Percentiles rank a stretch among this genome's conserved stretches.
These are phyloP conservation scores for Sphecodes monilicornis DNA, from an alignment of 2,888 invertebrate species.

Conservation along the genomic window DNA sequence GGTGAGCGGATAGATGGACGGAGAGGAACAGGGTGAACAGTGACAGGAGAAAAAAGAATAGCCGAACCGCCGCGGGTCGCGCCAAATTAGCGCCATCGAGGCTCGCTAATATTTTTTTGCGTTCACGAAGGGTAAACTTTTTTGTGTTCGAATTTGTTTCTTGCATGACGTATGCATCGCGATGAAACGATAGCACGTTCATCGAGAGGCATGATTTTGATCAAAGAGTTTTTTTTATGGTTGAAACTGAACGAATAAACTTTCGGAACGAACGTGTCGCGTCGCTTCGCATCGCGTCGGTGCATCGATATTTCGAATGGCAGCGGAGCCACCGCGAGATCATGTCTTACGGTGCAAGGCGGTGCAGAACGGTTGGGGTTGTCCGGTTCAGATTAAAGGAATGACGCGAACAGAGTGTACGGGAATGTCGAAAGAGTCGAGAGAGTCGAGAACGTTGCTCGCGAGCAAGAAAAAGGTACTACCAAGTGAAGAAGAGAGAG, in stretches of 20 bases:
- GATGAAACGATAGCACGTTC: slow-evolving; percentile 57
- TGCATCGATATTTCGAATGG: not conserved
- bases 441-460: not conserved
- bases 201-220: slow-evolving; percentile 59
- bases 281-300: not conserved
- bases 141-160: slow-evolving; percentile 61
- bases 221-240: slow-evolving; percentile 58
- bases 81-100: slow-evolving; percentile 77
- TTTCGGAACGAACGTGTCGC: slow-evolving; percentile 33
- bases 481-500: not conserved
- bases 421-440: not conserved
- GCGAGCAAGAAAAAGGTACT: not conserved
- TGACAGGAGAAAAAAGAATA: slow-evolving; percentile 44
- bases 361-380: not conserved
- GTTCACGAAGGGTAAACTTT: slow-evolving; percentile 50
- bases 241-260: slow-evolving; percentile 52
- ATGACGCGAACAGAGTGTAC: not conserved
- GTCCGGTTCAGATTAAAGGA: not conserved
- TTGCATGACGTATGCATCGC: slow-evolving; percentile 54
- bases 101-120: slow-evolving; percentile 73
- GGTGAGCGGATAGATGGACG: slow-evolving; percentile 26
- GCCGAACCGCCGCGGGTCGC: slow-evolving; percentile 66
- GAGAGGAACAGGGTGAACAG: slow-evolving; percentile 33
- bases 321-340: not conserved
- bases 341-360: not conserved